phyloP scores from a whole-genome alignment of 2,113 vertebrate genomes.

The Phaetusa simplex region DNA sequence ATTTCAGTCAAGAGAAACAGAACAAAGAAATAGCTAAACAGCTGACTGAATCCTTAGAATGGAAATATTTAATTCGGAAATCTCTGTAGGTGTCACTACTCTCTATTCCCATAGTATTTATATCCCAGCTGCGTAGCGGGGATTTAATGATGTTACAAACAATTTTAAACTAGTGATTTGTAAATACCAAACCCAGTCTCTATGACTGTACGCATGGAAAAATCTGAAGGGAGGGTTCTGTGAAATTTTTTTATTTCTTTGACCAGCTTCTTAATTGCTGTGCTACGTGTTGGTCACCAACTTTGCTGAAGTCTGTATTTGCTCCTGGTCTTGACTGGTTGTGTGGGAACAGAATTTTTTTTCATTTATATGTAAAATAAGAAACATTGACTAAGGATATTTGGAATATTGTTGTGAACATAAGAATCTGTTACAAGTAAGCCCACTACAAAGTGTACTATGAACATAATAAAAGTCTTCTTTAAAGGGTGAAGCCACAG shows the following conservation, averaged over 20 bases:
- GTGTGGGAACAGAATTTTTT: neutral
- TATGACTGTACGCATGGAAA: neutral
- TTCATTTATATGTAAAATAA: neutral
- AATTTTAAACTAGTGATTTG: neutral
- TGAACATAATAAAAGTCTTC: neutral
- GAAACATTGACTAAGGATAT: neutral
- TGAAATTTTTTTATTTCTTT: neutral
- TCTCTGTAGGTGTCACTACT: neutral
- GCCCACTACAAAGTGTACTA: accelerated
- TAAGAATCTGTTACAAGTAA: neutral
- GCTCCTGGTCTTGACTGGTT: neutral
- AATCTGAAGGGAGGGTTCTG: neutral
- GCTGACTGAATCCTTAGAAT: neutral
- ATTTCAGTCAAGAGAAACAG: neutral
- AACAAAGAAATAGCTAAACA: neutral
- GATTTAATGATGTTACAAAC: neutral
- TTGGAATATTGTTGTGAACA: neutral
- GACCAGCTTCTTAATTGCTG: neutral
- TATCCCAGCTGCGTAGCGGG: neutral
- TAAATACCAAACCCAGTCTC: neutral
- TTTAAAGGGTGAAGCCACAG: neutral
- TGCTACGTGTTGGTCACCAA: neutral
- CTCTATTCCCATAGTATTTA: neutral
- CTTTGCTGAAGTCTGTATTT: neutral
- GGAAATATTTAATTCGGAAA: neutral